Conservation (phyloP, 2,888 invertebrate species). For the Phania funesta region DNA sequence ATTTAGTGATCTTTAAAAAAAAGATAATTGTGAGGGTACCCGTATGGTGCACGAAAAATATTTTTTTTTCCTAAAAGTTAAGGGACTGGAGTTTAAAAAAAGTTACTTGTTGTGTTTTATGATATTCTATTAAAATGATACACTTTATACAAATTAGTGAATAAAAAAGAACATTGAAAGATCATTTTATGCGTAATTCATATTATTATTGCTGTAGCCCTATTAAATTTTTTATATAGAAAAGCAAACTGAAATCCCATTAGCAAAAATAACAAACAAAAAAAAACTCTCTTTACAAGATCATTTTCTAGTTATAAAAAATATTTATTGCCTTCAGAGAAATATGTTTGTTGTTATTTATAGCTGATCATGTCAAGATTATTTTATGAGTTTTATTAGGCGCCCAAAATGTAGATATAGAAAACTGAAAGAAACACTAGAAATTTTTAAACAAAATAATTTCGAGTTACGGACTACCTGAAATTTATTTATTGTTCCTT, state of each 20-base stretch:
- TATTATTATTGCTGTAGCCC: slow-evolving; percentile 15
- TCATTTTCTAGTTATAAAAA: no score
- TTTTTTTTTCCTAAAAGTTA: slow-evolving; percentile 3
- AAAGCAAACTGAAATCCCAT: slow-evolving; percentile 27
- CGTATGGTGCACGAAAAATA: slow-evolving; percentile 9
- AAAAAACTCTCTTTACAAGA: background rate
- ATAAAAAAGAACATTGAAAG: no score
- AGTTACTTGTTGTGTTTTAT: slow-evolving; percentile 45
- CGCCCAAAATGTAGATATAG: slow-evolving; percentile 27
- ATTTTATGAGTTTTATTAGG: slow-evolving; percentile 61
- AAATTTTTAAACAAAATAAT: background rate
- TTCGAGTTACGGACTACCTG: no score
- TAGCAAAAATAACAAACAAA: background rate
- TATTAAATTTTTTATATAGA: background rate
- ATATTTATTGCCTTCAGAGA: no score
- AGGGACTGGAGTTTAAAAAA: slow-evolving; percentile 2
- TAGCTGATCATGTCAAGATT: slow-evolving; percentile 60
- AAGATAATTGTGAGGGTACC: background rate
- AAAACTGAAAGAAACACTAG: background rate
- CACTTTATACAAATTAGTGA: slow-evolving; percentile 69
- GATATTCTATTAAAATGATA: slow-evolving; percentile 68
- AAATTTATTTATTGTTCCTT: background rate
- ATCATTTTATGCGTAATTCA: slow-evolving; percentile 22
- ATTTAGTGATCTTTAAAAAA: slow-evolving; percentile 31
- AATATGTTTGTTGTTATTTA: background rate